Conservation (phyloP, 1,140 invertebrate genomes). For the Leptonema lineaticorne region DNA sequence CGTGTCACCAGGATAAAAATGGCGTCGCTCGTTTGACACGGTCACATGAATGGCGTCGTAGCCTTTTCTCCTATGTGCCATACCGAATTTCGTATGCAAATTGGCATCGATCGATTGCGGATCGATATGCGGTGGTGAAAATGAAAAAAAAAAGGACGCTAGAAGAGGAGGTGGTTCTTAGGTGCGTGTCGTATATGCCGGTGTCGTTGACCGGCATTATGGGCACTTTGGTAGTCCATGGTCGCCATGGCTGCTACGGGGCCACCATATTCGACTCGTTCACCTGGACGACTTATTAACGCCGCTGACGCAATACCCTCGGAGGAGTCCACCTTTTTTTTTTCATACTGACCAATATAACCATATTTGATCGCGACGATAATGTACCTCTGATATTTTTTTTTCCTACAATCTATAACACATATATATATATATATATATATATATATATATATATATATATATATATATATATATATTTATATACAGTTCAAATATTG, state of each 20-base stretch:
- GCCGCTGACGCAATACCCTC: constrained; percentile 18
- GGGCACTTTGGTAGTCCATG: background rate
- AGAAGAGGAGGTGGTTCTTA: background rate
- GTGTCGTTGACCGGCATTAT: constrained; percentile 16
- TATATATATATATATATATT: too few species aligned
- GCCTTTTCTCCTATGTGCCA: background rate
- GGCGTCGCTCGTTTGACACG: too few species aligned
- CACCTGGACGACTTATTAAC: constrained; percentile 22
- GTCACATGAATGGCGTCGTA: too few species aligned
- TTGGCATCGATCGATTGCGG: constrained; percentile 17
- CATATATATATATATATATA: too few species aligned
- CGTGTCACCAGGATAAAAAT: too few species aligned
- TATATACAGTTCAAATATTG: too few species aligned
- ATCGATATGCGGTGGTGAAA: constrained; percentile 10
- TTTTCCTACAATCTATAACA: too few species aligned
- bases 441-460: too few species aligned
- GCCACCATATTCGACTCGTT: background rate
- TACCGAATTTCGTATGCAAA: constrained; percentile 11
- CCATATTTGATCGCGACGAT: background rate
- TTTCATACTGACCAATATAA: background rate
- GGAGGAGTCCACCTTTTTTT: background rate
- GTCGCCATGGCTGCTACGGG: background rate
- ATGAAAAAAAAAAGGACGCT: too few species aligned
- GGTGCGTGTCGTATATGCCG: background rate
- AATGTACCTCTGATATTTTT: too few species aligned